phyloP scores from a whole-genome alignment of 1,140 invertebrate species.

The Panagrolaimus sp. region DNA sequence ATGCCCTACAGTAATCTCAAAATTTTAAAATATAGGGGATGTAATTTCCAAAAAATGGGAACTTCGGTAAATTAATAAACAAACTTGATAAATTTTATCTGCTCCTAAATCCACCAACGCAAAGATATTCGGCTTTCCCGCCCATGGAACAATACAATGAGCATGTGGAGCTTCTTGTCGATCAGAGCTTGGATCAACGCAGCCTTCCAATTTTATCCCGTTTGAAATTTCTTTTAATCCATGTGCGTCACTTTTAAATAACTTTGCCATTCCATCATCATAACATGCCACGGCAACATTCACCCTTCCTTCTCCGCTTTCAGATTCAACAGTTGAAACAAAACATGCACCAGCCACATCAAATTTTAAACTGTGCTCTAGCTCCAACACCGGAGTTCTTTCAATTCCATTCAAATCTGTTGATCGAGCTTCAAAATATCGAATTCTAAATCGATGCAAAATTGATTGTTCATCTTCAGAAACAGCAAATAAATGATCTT shows the following conservation, averaged over 20 bases:
- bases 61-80: neutral
- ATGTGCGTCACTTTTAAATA: neutral
- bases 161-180: conserved; percentile 26
- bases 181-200: conserved; percentile 4
- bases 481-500: conserved; percentile 5
- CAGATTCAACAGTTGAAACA: neutral
- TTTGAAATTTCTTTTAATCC: neutral
- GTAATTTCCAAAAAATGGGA: no score
- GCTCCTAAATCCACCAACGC: conserved; percentile 21
- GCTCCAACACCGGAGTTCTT: neutral
- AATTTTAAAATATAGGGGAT: no score
- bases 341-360: conserved; percentile 5
- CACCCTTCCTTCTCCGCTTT: neutral
- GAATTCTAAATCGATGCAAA: conserved; percentile 7
- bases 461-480: neutral
- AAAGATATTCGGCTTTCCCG: neutral
- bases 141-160: conserved; percentile 5
- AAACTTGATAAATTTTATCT: conserved; percentile 21
- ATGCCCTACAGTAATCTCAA: no score
- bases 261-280: conserved; percentile 19
- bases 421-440: neutral
- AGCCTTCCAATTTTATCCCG: conserved; percentile 13
- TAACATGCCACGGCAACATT: conserved; percentile 14
- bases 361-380: neutral
- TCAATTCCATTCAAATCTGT: neutral